These are phyloP conservation scores for Drosophila quinaria DNA, from an alignment of 2,888 invertebrate species.

Conservation along the genomic window DNA sequence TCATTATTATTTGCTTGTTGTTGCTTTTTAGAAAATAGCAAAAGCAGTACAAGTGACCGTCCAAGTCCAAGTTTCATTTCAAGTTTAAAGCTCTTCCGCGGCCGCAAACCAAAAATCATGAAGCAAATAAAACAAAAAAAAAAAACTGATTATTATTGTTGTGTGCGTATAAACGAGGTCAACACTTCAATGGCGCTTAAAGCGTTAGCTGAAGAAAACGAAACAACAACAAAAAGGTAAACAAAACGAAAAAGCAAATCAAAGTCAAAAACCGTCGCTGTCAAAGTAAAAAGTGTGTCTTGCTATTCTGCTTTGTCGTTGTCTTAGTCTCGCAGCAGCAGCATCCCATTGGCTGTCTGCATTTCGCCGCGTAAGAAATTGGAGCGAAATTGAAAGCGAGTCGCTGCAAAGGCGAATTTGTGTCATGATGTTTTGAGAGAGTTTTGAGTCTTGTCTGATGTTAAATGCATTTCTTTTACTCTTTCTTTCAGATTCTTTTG, in stretches of 20 bases:
- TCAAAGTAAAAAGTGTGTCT: constrained; percentile 48
- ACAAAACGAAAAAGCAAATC: constrained; percentile 51
- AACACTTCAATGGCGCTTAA: constrained; percentile 74
- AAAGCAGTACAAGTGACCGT: constrained; percentile 45
- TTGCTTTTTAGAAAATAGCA: constrained; percentile 74
- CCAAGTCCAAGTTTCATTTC: constrained; percentile 70
- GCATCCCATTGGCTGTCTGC: constrained; percentile 2
- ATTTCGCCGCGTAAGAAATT: constrained; percentile 19
- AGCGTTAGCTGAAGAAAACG: constrained; percentile 38
- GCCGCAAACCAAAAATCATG: constrained; percentile 51
- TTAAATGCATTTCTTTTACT: neutral
- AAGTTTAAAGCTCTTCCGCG: constrained; percentile 81
- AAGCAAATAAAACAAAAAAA: constrained; percentile 21
- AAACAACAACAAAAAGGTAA: constrained; percentile 57
- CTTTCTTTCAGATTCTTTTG: neutral
- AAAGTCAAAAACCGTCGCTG: constrained; percentile 47
- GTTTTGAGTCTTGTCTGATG: neutral
- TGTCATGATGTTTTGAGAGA: constrained; percentile 31
- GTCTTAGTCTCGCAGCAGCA: neutral
- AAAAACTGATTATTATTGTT: constrained; percentile 42
- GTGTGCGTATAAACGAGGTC: constrained; percentile 76
- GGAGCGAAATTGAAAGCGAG: constrained; percentile 62
- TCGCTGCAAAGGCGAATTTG: constrained; percentile 5
- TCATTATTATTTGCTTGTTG: constrained; percentile 33
- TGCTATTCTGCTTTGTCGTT: constrained; percentile 6